These are phyloP conservation scores for Heliconius ethilla DNA, from an alignment of 2,888 invertebrate genomes.

Conservation along the genomic window DNA sequence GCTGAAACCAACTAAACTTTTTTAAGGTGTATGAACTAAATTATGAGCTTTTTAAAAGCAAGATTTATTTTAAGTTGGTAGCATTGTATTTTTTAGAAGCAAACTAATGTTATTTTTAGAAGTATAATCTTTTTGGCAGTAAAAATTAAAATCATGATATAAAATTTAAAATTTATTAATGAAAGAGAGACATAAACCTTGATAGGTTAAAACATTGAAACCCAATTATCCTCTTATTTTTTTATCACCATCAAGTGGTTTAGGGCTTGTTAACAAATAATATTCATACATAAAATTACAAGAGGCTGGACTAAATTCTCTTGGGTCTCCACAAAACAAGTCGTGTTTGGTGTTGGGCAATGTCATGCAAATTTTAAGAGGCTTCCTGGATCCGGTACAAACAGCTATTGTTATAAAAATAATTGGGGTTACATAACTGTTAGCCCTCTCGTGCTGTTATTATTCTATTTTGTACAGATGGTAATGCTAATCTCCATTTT, in stretches of 20 bases:
- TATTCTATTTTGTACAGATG: conserved; percentile 46
- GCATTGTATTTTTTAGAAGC: neutral
- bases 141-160: neutral
- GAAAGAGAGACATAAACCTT: neutral
- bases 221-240: conserved; percentile 30
- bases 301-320: conserved; percentile 54
- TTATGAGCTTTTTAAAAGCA: neutral
- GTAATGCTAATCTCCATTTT: conserved; percentile 36
- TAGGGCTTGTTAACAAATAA: conserved; percentile 47
- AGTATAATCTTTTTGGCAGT: neutral
- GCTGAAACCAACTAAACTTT: neutral
- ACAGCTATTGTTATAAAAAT: conserved; percentile 74
- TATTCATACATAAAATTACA: conserved; percentile 61
- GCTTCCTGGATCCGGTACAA: conserved; percentile 63
- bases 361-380: conserved; percentile 72
- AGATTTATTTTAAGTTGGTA: neutral
- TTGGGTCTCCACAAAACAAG: conserved; percentile 66
- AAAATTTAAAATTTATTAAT: neutral
- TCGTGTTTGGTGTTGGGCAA: conserved; percentile 65
- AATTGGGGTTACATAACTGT: conserved; percentile 69
- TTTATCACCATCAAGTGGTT: conserved; percentile 46
- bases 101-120: too few relatives aligned
- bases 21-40: neutral
- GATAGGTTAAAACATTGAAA: conserved; percentile 1
- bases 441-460: conserved; percentile 60